Evolutionary conservation across 2,888 invertebrate species (phyloP), one percentile per base, ranked within the genome.

Genomic region (Habroteleia sp.): DNA sequence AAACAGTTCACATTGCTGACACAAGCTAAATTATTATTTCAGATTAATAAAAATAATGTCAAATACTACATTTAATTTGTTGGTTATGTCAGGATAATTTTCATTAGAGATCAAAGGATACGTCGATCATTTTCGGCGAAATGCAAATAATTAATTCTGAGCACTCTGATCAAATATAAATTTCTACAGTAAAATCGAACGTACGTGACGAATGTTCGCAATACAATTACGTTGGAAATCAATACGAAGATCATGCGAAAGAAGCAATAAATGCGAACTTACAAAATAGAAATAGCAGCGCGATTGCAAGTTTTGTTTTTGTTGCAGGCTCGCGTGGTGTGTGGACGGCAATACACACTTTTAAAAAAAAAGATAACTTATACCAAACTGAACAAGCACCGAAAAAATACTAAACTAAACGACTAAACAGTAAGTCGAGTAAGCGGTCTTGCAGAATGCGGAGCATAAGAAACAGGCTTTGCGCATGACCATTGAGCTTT

Each of bases 401-500:
- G 35, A 60, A 60, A 58, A 46, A 60, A 35, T 60, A 60, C 46
- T 41, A 8, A 39, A 39, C 39, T 5, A 14, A 5, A 5, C 25
- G 14, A 35, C 14, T 25, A 25, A 52, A 52, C 31, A 16, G 17
- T 31, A 14, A 13, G 20, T n/a, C n/a, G n/a, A n/a, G n/a, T n/a
- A n/a, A n/a, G n/a, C 31, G 2, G 23, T 25, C 6, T 14, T 16
- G 20, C 20, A 1, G n/a, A n/a, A 20, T 20, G 4, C 23, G 1
- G n/a, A 20, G 27, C n/a, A 35, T 11, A 44, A 58, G 13, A 25
- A 20, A 8, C 7, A n/a, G n/a, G 10, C 27, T 25, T 8, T 58
- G 56, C 56, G 56, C 56, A 58, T 58, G 56, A n/a, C 2, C 14
- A 25, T 1, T 35, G 23, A 17, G 44, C 41, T 46, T 35, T n/a